Conservation (phyloP, 23 tunicate genomes). For the Botrylloides violaceus region DNA sequence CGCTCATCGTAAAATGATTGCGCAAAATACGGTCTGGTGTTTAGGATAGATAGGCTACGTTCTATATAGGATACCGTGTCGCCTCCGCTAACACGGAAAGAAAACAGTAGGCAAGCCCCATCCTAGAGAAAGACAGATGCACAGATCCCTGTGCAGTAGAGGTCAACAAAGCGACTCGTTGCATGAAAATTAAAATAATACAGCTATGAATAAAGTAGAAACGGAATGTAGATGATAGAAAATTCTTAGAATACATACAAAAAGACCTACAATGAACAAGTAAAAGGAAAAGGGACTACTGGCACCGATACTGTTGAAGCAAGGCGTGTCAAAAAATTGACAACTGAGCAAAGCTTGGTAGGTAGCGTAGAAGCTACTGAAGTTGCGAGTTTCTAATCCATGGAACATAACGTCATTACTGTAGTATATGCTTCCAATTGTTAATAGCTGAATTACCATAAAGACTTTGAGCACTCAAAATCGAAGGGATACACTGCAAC, state of each 20-base stretch:
- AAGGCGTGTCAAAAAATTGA: conserved; percentile 32
- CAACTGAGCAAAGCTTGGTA: conserved; percentile 39
- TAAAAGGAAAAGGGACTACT: conserved; percentile 35
- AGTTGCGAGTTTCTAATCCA: background rate
- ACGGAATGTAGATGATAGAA: background rate
- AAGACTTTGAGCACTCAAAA: conserved; percentile 39
- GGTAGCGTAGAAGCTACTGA: background rate
- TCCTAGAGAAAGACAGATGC: too few species aligned
- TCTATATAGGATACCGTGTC: too few species aligned
- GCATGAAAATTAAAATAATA: too few species aligned
- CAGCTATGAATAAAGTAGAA: too few species aligned
- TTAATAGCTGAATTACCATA: conserved; percentile 39
- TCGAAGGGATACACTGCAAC: conserved; percentile 25
- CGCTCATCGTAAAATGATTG: too few species aligned
- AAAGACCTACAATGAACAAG: conserved; percentile 49
- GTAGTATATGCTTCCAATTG: background rate
- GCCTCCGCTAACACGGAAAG: too few species aligned
- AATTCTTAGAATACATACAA: conserved; percentile 39
- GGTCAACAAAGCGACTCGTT: too few species aligned
- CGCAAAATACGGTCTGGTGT: too few species aligned
- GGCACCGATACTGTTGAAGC: conserved; percentile 25
- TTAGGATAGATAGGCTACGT: too few species aligned
- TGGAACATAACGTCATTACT: background rate
- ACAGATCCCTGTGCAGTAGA: too few species aligned
- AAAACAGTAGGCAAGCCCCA: too few species aligned